Evolutionary conservation across 2,113 vertebrate genomes (phyloP), one percentile per base, ranked within the genome.

Genomic region (Anhinga anhinga): DNA sequence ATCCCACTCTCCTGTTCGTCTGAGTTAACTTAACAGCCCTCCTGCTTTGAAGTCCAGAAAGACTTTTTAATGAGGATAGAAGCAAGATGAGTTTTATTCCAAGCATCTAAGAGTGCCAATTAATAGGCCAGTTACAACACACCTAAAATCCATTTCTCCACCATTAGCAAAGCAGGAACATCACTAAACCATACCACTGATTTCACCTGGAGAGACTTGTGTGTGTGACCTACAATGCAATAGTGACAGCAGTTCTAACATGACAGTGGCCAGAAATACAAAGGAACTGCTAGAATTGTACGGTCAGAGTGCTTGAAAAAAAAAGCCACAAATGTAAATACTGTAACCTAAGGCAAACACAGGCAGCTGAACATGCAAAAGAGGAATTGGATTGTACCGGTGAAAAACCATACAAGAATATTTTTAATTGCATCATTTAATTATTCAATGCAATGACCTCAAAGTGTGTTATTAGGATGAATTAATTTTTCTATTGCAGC

Each of bases 21-120:
- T 66, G 47, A 84, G 55, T 94, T 94, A 94, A 92, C 81, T 95
- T 93, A 95, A 95, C 53, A 93, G 50, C 47, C 47, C 19, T 89
- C 42, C 32, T 74, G 72, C 83, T 96, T 92, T 84, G 80, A 96
- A 91, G 91, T 89, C 61, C 61, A 78, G 77, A 88, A 90, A 84
- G 63, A 76, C 52, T 40, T n/a, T 94, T 93, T 40, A 66, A 95
- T 82, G 47, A 94, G 84, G 69, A 53, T 38, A 80, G 55, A 88
- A 88, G 42, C 38, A 77, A 95, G 91, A 81, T 74, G 42, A 47
- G 81, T 59, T 29, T 65, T 29, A 88, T 78, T 83, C 94, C 88
- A 86, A 17, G 86, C 49, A 50, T 44, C 8, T 78, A 76, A 95
- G 29, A 6, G 2, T 15, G 90, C 44, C 26, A 82, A 73, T 82